A percentile compares a stretch with the other conserved stretches of the same genome.
These are phyloP conservation scores for Operophtera brumata DNA, from an alignment of 2,888 invertebrate species.

Conservation along the genomic window DNA sequence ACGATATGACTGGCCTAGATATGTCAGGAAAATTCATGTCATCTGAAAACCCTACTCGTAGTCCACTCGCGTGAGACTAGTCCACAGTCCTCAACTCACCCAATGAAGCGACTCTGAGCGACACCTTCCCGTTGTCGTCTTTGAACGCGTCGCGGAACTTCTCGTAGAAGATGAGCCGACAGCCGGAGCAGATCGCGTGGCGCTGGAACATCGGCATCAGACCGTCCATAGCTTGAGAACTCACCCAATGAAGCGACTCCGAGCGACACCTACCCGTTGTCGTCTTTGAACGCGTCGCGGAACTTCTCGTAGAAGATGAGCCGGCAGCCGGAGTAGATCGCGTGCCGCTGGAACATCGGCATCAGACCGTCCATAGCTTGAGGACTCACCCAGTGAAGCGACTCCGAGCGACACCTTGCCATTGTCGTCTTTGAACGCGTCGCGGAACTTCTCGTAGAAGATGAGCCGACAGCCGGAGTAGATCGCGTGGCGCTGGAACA, in stretches of 20 bases:
- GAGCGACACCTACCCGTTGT: constrained; percentile 84
- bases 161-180: too few relatives aligned
- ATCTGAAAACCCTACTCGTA: too few relatives aligned
- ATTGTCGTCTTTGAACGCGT: constrained; percentile 83
- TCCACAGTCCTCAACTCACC: too few relatives aligned
- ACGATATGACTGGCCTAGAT: too few relatives aligned
- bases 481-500: constrained; percentile 91
- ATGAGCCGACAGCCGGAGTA: constrained; percentile 93
- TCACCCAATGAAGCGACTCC: constrained; percentile 83
- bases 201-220: too few relatives aligned
- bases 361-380: constrained; percentile 94
- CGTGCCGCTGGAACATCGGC: constrained; percentile 93
- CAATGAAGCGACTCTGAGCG: too few relatives aligned
- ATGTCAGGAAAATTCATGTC: too few relatives aligned
- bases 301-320: constrained; percentile 92
- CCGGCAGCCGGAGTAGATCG: constrained; percentile 90
- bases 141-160: too few relatives aligned
- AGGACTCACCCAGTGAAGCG: constrained; percentile 83
- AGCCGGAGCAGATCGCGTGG: too few relatives aligned
- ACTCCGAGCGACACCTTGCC: constrained; percentile 85
- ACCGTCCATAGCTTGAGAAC: constrained; percentile 33
- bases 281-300: constrained; percentile 85
- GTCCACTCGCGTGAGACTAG: too few relatives aligned
- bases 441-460: constrained; percentile 90
- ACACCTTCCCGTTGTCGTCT: too few relatives aligned